These are phyloP conservation scores for Larimichthys polyactis DNA, from an alignment of 2,113 vertebrate species.

Conservation along the genomic window DNA sequence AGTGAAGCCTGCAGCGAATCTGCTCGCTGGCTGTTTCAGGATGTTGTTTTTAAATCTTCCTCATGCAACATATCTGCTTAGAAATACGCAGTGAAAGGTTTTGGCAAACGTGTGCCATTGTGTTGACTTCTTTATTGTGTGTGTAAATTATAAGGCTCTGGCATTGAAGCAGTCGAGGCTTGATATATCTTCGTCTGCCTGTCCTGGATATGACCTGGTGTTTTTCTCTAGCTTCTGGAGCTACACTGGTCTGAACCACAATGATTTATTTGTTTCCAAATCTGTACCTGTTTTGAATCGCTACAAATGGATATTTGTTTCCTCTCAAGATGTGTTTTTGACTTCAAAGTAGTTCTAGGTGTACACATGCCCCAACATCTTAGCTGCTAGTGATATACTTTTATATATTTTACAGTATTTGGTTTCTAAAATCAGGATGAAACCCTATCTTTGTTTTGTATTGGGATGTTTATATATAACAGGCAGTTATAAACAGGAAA, in stretches of 20 bases:
- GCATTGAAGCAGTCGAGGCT: slow-evolving; percentile 36
- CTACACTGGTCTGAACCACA: slow-evolving; percentile 45
- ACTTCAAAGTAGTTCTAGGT: slow-evolving; percentile 15
- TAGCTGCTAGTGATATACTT: neutral
- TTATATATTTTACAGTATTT: slow-evolving; percentile 16
- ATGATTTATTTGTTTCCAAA: slow-evolving; percentile 64
- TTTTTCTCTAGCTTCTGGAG: slow-evolving; percentile 53
- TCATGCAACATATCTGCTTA: slow-evolving; percentile 24
- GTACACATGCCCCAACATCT: slow-evolving; percentile 7
- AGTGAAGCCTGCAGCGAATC: slow-evolving; percentile 45
- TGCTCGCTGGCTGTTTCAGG: slow-evolving; percentile 35
- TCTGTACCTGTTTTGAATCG: slow-evolving; percentile 53
- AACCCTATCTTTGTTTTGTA: slow-evolving; percentile 3
- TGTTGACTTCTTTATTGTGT: slow-evolving; percentile 31
- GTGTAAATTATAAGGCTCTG: slow-evolving; percentile 54
- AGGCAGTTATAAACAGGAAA: neutral
- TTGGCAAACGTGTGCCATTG: neutral
- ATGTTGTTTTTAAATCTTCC: slow-evolving; percentile 39
- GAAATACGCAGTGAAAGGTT: slow-evolving; percentile 30
- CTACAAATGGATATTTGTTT: slow-evolving; percentile 44
- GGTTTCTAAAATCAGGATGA: slow-evolving; percentile 28
- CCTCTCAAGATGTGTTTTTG: slow-evolving; percentile 31
- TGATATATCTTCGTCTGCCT: slow-evolving; percentile 35
- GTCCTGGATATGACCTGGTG: slow-evolving; percentile 45
- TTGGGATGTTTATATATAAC: slow-evolving; percentile 10